Evolutionary conservation across 2,797 vertebrate genomes (phyloP).

Genomic region (Paedocypris micromegethes): DNA sequence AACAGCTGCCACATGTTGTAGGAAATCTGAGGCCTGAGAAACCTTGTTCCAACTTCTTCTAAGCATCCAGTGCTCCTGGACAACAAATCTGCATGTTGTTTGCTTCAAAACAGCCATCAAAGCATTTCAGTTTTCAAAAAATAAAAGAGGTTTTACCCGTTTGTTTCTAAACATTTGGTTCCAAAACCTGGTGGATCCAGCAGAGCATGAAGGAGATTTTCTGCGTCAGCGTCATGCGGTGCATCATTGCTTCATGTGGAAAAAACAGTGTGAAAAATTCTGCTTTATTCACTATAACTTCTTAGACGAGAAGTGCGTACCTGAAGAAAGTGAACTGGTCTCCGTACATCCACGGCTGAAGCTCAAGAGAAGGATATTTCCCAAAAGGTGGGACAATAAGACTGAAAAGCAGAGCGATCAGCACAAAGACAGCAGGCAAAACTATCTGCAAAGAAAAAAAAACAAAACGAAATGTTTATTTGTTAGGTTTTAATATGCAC

Average conservation of each 20-base stretch:
- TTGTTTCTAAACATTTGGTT: slow-evolving; percentile 63
- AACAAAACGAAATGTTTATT: neutral
- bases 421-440: slow-evolving; percentile 83
- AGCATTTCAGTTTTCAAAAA: neutral
- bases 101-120: neutral
- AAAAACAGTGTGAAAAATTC: slow-evolving; percentile 1
- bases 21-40: slow-evolving; percentile 60
- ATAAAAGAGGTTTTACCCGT: slow-evolving; percentile 50
- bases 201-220: slow-evolving; percentile 68
- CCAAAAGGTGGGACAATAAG: slow-evolving; percentile 79
- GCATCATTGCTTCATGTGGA: slow-evolving; percentile 70
- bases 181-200: slow-evolving; percentile 76
- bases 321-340: slow-evolving; percentile 86
- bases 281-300: neutral
- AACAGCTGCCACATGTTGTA: slow-evolving; percentile 61
- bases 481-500: too few species aligned
- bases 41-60: slow-evolving; percentile 6
- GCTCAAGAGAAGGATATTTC: slow-evolving; percentile 73
- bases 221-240: slow-evolving; percentile 55
- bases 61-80: slow-evolving; percentile 56
- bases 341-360: slow-evolving; percentile 83
- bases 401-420: slow-evolving; percentile 81
- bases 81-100: neutral
- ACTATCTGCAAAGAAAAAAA: slow-evolving; percentile 66
- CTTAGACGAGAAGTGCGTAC: slow-evolving; percentile 74